Evolutionary conservation across 1,140 invertebrate species (phyloP), one percentile per base, ranked within the genome.

Genomic region (Drosophila oshimai): DNA sequence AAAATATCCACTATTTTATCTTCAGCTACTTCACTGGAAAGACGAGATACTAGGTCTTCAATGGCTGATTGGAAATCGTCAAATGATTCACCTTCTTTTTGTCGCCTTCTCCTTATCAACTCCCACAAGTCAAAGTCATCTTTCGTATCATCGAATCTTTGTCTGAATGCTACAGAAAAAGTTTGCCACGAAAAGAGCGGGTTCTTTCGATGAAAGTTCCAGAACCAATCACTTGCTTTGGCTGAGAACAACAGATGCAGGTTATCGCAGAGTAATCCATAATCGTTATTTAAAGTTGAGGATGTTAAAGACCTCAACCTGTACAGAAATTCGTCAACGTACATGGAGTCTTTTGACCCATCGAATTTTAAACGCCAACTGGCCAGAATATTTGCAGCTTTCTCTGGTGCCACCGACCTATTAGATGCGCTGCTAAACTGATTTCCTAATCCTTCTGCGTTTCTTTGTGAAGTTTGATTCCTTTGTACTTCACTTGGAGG

Each of bases 141-240:
- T 36, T 41, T 54, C 1, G 37, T 7, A 9, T 54, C 37, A 13
- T 54, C 37, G 22, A 54, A 54, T 33, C 50, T 28, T 42, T 54
- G 50, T 13, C 37, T 41, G 4, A 54, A 54, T 9, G 50, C 36
- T 13, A 18, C 9, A 0, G 22, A 54, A 12, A 41, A 54, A 1
- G 26, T 12, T 31, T 54, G 37, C 37, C 49, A 53, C n/a, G 31
- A 26, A 26, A 39, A 37, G 17, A 37, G 34, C 3, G 13, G 34
- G 7, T 53, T 53, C 20, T 39, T 53, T 10, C 34, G 9, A 53
- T 53, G 47, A 28, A 51, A 51, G 12, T 51, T 37, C 33, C 31
- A 51, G 33, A 51, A 51, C 47, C 33, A 51, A 36, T 51, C 47
- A 24, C 47, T 51, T 4, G 47, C 47, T 26, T 51, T 51, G 7